Percentiles rank a stretch among this genome's conserved stretches.
Evolutionary conservation across 2,113 vertebrate genomes (phyloP).

Genomic region (Melanerpes formicivorus): DNA sequence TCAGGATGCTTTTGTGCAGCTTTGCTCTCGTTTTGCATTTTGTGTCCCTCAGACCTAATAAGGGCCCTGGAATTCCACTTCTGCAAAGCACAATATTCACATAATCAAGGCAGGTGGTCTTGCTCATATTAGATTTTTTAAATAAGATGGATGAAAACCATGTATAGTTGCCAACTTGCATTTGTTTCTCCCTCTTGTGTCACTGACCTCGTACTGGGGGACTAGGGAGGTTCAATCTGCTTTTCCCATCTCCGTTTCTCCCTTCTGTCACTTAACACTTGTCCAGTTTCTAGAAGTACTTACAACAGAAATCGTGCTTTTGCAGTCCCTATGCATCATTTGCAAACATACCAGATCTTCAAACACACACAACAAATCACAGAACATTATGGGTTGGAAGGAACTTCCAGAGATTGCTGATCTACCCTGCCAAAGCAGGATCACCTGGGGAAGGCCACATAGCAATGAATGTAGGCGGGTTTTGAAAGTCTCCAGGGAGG

Average conservation of each 20-base stretch:
- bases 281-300: neutral
- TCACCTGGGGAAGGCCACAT: too few relatives aligned
- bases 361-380: neutral
- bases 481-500: too few relatives aligned
- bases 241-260: neutral
- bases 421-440: too few relatives aligned
- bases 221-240: neutral
- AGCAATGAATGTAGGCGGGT: too few relatives aligned
- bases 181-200: neutral
- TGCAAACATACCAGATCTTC: neutral
- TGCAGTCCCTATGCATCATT: neutral
- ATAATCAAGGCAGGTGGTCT: neutral
- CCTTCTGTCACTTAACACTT: neutral
- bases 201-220: neutral
- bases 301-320: neutral
- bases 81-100: neutral
- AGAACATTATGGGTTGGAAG: neutral
- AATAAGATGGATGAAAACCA: neutral
- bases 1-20: neutral
- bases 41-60: neutral
- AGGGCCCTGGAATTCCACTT: neutral
- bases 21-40: constrained; percentile 14
- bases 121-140: neutral
- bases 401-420: too few relatives aligned
- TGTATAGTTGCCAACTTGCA: neutral